Evolutionary conservation across 1,140 invertebrate species (phyloP).

Genomic region (Drosophila tani): DNA sequence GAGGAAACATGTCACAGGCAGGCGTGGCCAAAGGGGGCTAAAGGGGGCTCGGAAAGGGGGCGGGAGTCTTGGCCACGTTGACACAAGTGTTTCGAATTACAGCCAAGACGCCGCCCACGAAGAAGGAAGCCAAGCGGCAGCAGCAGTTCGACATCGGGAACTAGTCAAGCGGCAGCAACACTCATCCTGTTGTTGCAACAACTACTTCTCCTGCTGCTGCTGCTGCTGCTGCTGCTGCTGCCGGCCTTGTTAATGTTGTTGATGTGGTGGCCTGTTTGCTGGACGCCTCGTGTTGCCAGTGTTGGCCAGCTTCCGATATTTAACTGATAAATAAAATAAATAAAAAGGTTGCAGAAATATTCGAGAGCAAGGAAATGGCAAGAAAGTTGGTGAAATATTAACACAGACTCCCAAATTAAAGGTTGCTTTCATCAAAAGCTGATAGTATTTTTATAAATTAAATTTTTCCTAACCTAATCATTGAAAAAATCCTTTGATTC

Average conservation of each 20-base stretch:
- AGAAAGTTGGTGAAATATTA: too few species aligned
- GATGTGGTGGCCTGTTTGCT: slow-evolving; percentile 31
- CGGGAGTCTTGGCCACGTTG: slow-evolving; percentile 45
- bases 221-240: slow-evolving; percentile 17
- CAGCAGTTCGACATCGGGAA: slow-evolving; percentile 26
- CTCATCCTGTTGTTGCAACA: slow-evolving; percentile 29
- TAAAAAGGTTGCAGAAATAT: too few species aligned
- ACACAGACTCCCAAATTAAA: too few species aligned
- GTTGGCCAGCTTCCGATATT: not conserved
- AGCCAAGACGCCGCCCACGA: slow-evolving; percentile 42
- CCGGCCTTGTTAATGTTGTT: slow-evolving; percentile 29
- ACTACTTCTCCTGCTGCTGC: slow-evolving; percentile 13
- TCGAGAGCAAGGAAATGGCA: too few species aligned
- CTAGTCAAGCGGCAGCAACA: slow-evolving; percentile 50
- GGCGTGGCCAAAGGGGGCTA: not conserved
- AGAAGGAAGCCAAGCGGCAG: slow-evolving; percentile 43
- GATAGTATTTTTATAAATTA: too few species aligned
- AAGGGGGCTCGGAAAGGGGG: slow-evolving; percentile 3
- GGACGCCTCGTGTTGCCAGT: slow-evolving; percentile 23
- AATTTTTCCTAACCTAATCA: too few species aligned
- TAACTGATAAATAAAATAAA: not conserved
- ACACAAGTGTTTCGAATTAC: slow-evolving; percentile 84
- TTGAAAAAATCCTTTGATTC: too few species aligned
- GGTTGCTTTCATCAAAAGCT: too few species aligned
- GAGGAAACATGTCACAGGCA: slow-evolving; percentile 36